Evolutionary conservation across 92 coral and sea anemone species (phyloP).

Genomic region (Phymanthus crucifer): DNA sequence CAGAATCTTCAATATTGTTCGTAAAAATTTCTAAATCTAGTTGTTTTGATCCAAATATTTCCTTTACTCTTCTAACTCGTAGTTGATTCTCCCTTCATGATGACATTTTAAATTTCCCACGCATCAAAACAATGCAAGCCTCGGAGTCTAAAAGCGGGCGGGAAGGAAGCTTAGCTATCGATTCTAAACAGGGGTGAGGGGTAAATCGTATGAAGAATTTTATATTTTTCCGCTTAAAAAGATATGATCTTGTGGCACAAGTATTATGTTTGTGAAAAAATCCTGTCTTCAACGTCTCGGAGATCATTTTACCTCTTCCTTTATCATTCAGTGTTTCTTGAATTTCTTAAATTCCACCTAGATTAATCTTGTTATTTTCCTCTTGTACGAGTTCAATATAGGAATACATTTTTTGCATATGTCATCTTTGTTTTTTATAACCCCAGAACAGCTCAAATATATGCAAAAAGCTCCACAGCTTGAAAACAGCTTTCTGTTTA

Average conservation of each 20-base stretch:
- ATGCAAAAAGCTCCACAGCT: not conserved
- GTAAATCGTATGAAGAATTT: not conserved
- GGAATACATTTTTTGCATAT: not conserved
- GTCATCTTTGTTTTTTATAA: slow-evolving; percentile 8
- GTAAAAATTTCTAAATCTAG: not conserved
- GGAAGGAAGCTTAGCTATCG: slow-evolving; percentile 1
- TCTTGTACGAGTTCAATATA: not conserved
- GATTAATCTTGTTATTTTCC: not conserved
- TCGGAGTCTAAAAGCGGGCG: slow-evolving; percentile 27
- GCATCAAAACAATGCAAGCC: slow-evolving; percentile 46
- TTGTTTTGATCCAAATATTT: slow-evolving; percentile 7
- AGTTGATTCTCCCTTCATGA: slow-evolving; percentile 6
- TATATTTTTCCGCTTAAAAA: not conserved
- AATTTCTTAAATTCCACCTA: slow-evolving; percentile 2
- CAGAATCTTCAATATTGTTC: not conserved
- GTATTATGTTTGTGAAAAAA: not conserved
- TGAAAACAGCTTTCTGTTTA: slow-evolving; percentile 7
- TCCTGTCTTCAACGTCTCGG: not conserved
- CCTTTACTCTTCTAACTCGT: not conserved
- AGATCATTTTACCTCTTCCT: not conserved
- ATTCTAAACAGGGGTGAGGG: not conserved
- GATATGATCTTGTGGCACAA: slow-evolving; percentile 2
- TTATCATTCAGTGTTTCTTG: slow-evolving; percentile 1
- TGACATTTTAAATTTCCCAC: slow-evolving; percentile 95
- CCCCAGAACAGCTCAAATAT: not conserved